Evolutionary conservation across 2,113 vertebrate genomes (phyloP), one percentile per base, ranked within the genome.

Genomic region (Ptilorrhoa leucosticta): DNA sequence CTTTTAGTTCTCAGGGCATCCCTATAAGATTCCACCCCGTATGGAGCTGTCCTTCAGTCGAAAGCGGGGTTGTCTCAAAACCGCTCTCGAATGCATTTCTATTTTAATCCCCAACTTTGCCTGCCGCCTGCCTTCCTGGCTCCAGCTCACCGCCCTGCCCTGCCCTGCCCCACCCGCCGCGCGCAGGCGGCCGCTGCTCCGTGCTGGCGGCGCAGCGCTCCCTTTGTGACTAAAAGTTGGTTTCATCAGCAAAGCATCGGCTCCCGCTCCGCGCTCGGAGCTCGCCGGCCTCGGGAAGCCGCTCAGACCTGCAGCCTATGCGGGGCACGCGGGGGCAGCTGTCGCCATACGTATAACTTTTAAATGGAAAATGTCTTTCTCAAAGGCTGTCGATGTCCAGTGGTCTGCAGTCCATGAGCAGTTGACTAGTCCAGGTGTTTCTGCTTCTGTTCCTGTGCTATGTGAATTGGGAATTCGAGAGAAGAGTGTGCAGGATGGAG

Each of bases 351-450:
- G 75, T 54, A 5, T 87, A 89, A 86, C 95, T 93, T 88, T 96
- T 97, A 96, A 93, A 96, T 95, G 97, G 97, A 97, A 97, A 94
- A 96, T 83, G 85, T 88, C 95, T 96, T 79, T 97, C 97, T 97
- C 97, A 96, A 97, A 96, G 96, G 95, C 96, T 97, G 93, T 37
- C 96, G 92, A 96, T 96, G 94, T 95, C 96, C 97, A 97, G 86
- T 89, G 82, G 89, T 97, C 95, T 91, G 92, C 96, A 95, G 93
- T 91, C 68, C 73, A 35, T 95, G 95, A 97, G 93, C 90, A 79
- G 75, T 95, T 96, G 94, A 92, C 94, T 96, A 95, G 97, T 94
- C 95, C 96, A 95, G 95, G 96, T 97, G 96, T 95, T 96, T 96
- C 93, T 92, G 93, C 97, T 97, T 92, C 95, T 92, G 92, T 96